Evolutionary conservation across 1,140 invertebrate species (phyloP).

Genomic region (Atopsyche davidsoni): DNA sequence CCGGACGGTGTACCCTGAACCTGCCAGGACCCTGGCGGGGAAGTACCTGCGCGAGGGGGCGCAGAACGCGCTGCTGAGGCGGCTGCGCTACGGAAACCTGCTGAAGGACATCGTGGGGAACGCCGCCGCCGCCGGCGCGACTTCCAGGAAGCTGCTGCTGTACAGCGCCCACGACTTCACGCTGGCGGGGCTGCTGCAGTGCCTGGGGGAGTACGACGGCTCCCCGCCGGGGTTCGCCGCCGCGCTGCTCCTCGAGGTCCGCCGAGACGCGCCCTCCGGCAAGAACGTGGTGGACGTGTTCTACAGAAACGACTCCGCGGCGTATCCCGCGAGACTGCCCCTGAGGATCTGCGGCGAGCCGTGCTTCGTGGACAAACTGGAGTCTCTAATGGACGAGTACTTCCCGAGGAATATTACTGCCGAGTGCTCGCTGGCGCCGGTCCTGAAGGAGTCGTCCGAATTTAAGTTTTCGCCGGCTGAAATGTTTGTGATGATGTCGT

Average conservation of each 20-base stretch:
- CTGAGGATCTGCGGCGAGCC: slow-evolving; percentile 12
- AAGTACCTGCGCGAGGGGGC: slow-evolving; percentile 9
- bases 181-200: slow-evolving; percentile 17
- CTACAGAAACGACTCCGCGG: slow-evolving; percentile 11
- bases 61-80: neutral
- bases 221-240: slow-evolving; percentile 18
- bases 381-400: slow-evolving; percentile 1
- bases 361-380: slow-evolving; percentile 11
- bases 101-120: slow-evolving; percentile 16
- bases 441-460: neutral
- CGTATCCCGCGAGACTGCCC: neutral
- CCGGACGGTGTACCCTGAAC: slow-evolving; percentile 15
- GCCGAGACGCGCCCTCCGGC: neutral
- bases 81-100: slow-evolving; percentile 19
- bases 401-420: slow-evolving; percentile 13
- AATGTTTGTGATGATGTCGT: neutral
- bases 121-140: neutral
- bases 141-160: neutral
- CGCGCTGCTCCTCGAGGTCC: slow-evolving; percentile 18
- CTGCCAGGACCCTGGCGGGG: slow-evolving; percentile 17
- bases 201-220: slow-evolving; percentile 13
- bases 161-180: slow-evolving; percentile 25
- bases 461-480: neutral
- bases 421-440: slow-evolving; percentile 4
- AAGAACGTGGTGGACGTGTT: slow-evolving; percentile 14